Evolutionary conservation across 2,797 vertebrate species (phyloP), one percentile per base, ranked within the genome.

Genomic region (Benthosema pterotum): DNA sequence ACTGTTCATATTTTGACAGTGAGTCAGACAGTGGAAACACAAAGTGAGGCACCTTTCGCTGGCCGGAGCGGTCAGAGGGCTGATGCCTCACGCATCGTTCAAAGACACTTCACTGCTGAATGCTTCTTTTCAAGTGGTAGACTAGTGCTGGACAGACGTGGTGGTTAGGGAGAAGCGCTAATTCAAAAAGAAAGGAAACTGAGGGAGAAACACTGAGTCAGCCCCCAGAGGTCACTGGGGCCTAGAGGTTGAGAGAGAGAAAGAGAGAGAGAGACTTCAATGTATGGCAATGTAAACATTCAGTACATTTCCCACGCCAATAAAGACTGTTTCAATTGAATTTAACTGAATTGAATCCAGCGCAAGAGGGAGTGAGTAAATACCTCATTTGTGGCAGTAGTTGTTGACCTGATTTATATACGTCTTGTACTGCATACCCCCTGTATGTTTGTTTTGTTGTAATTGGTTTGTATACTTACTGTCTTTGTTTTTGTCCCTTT

Each of bases 201-300:
- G 14, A 38, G 42, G 42, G 42, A 63, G 68, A 13, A 54, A 59
- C 43, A 47, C 52, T 65, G 58, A 86, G 50, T 74, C 77, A 75
- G 67, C 52, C 49, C 42, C n/a, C 16, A 67, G 28, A 52, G 42
- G 64, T 68, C 55, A 60, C 16, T 1, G 56, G 25, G 66, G n/a
- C n/a, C n/a, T n/a, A 25, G 22, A 25, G 22, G 5, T 3, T 3
- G 22, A 25, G 12, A 56, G 14, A 58, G 16, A 47, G 15, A 7
- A 43, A 38, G 43, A 8, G 13, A 13, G 18, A 3, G 42, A 17
- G 17, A 9, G 42, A 15, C 2, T 32, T 5, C 28, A 32, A 32
- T 32, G 28, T 7, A 5, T 32, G 2, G 5, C 28, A 32, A 32
- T 32, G 28, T 32, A 32, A 32, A 32, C 28, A n/a, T n/a, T n/a